These are phyloP conservation scores for Dendrocopos noguchii DNA, from an alignment of 2,113 vertebrate genomes.

Conservation along the genomic window DNA sequence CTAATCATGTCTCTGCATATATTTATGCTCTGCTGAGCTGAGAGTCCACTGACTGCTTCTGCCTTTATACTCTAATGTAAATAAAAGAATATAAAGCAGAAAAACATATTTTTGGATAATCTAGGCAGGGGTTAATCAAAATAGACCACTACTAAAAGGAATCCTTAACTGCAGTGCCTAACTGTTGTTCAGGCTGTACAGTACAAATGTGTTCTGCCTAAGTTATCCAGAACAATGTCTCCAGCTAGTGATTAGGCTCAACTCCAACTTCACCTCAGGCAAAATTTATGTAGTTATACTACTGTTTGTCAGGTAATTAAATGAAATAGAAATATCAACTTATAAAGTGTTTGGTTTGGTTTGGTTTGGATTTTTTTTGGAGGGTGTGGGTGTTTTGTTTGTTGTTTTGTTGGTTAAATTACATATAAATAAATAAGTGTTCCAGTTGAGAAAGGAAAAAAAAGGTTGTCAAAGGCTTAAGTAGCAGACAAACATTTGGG, in stretches of 20 bases:
- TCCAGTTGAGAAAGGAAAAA: not conserved
- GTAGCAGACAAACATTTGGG: not conserved
- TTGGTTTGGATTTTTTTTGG: not conserved
- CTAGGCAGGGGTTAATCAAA: conserved; percentile 71
- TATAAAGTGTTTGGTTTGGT: not conserved
- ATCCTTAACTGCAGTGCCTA: conserved; percentile 56
- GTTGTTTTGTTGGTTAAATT: no score
- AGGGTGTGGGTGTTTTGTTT: no score
- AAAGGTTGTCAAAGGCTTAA: not conserved
- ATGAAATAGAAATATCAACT: conserved; percentile 54
- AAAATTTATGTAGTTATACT: conserved; percentile 72
- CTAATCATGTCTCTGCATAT: not conserved
- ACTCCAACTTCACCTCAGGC: conserved; percentile 73
- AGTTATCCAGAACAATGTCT: conserved; percentile 78
- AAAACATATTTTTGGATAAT: conserved; percentile 37
- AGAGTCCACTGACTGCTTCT: not conserved
- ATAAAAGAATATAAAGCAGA: conserved; percentile 23
- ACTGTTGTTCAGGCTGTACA: conserved; percentile 69
- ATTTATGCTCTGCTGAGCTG: not conserved
- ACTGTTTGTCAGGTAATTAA: conserved; percentile 75
- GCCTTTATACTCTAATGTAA: conserved; percentile 1
- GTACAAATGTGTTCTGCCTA: conserved; percentile 77
- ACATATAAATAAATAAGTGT: conserved; percentile 43
- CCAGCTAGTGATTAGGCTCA: conserved; percentile 74
- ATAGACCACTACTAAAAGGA: conserved; percentile 60